Base-by-base conservation (phyloP, 1,140 invertebrate species). In the Microvelia longipes region DNA sequence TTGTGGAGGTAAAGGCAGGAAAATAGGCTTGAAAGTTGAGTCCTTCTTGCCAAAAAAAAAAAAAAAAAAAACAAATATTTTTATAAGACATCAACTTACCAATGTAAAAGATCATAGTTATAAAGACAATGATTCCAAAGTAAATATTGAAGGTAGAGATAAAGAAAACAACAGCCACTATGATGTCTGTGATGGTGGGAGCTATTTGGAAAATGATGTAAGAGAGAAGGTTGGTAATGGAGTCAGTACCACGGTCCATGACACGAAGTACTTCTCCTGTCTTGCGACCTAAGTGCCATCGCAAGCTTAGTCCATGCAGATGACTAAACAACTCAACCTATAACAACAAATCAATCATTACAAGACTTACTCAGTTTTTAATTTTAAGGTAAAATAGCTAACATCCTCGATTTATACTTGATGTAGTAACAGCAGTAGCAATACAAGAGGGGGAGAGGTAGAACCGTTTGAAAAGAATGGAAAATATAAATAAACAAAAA, bases 171-270 rank as follows among this genome's bases (percentile, higher is more conserved):
- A 98, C 85, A 14, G 96, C 96, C n/a, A 98, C 85, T 0, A 95
- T 70, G 61, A 98, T 96, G 78, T 98, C 96, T 30, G 92, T 79
- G 68, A 98, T 87, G 0, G 95, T 98, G 2, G 96, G 96, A 0
- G 90, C 77, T 73, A 98, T 96, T 1, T 87, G 90, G 77, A 93
- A 94, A 14, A 92, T 78, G 75, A 94, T 90, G 75, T 91, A 96
- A 77, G 89, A 93, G 0, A 98, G 84, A 5, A 98, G 81, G 80
- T 90, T 94, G 78, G 96, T 94, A 72, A 98, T 94, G 24, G 92
- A 95, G 73, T 93, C 92, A 1, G 94, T 98, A 65, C 96, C 96
- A 73, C 95, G 84, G 81, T 98, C 95, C 90, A 98, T 95, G 0
- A 98, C 86, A 69, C 93, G 82, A 0, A 98, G 80, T 19, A 98